These are phyloP conservation scores for Ianthella basta DNA, from an alignment of 37 sponge, comb jelly and placozoan species.

Conservation along the genomic window DNA sequence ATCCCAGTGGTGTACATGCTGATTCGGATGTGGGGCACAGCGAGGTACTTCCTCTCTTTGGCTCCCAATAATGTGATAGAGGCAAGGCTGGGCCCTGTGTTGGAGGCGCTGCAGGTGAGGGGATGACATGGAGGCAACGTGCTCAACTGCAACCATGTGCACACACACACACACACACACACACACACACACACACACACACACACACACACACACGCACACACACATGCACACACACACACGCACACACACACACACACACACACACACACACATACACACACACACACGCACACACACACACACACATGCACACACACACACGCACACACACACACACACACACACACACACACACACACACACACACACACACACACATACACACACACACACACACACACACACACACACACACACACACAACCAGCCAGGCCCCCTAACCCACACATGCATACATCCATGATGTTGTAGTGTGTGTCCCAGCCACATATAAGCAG, in stretches of 20 bases:
- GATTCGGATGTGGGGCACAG: conserved; percentile 19
- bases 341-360: conserved; percentile 40
- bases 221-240: conserved; percentile 7
- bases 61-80: background rate
- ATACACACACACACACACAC: conserved; percentile 18
- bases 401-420: conserved; percentile 40
- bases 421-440: too few relatives aligned
- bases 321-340: conserved; percentile 1
- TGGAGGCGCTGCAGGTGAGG: background rate
- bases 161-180: conserved; percentile 42
- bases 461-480: too few relatives aligned
- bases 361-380: conserved; percentile 32
- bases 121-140: too few relatives aligned
- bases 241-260: background rate
- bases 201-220: background rate
- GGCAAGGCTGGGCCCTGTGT: background rate
- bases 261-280: conserved; percentile 17
- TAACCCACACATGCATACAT: background rate
- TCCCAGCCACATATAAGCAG: too few relatives aligned
- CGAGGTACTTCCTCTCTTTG: conserved; percentile 4
- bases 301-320: conserved; percentile 9
- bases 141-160: background rate
- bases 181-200: background rate
- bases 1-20: conserved; percentile 13
- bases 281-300: conserved; percentile 26